These are phyloP conservation scores for Parnassius orleans DNA, from an alignment of 2,888 invertebrate genomes.

Conservation along the genomic window DNA sequence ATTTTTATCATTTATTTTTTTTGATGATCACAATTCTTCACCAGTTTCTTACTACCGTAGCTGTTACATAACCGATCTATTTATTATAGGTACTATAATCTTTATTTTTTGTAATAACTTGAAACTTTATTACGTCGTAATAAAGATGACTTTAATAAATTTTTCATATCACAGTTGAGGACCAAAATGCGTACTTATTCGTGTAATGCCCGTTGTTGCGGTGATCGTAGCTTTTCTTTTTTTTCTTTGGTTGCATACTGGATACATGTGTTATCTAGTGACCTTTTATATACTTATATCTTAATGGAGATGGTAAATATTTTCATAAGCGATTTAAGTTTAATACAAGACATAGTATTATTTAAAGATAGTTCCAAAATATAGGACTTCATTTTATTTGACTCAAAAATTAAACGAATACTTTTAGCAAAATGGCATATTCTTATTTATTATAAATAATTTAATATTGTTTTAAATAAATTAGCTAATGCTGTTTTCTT, in stretches of 20 bases:
- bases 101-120: background rate
- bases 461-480: background rate
- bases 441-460: too few relatives aligned
- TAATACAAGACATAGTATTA: too few relatives aligned
- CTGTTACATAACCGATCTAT: too few relatives aligned
- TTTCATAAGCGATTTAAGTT: too few relatives aligned
- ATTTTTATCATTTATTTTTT: too few relatives aligned
- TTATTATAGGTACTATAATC: too few relatives aligned
- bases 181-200: background rate
- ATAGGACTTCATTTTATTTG: too few relatives aligned
- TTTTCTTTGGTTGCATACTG: constrained; percentile 16
- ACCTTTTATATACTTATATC: constrained; percentile 4
- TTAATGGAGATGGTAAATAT: constrained; percentile 9
- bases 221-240: constrained; percentile 10
- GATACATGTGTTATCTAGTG: background rate
- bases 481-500: background rate
- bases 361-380: background rate
- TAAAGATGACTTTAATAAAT: background rate
- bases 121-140: background rate
- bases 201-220: background rate
- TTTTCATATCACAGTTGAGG: background rate
- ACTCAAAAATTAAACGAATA: too few relatives aligned
- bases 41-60: too few relatives aligned
- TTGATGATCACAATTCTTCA: too few relatives aligned
- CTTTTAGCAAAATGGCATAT: too few relatives aligned